Conservation (phyloP, 2,113 vertebrate genomes). For the Athene cunicularia region DNA sequence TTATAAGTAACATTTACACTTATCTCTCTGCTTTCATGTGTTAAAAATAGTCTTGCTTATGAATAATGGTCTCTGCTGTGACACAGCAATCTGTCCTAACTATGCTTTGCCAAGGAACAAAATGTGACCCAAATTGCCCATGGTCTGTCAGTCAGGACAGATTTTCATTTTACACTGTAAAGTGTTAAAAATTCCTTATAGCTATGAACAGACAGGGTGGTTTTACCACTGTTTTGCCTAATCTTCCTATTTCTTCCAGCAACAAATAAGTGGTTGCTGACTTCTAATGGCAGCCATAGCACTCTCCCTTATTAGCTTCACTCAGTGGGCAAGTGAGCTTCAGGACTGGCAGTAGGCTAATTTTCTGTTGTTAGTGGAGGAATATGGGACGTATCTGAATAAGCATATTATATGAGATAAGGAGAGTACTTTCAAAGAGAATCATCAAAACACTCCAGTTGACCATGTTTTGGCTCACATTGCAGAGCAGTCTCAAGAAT, state of each 20-base stretch:
- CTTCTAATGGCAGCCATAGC: background rate
- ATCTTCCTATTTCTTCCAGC: background rate
- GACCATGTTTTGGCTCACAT: background rate
- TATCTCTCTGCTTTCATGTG: background rate
- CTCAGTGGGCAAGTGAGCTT: background rate
- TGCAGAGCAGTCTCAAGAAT: background rate
- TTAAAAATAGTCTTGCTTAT: slow-evolving; percentile 43
- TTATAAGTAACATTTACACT: slow-evolving; percentile 1
- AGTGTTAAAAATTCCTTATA: background rate
- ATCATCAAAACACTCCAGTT: background rate
- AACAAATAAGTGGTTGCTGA: background rate
- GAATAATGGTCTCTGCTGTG: slow-evolving; percentile 49
- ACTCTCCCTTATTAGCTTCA: background rate
- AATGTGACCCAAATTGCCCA: slow-evolving; percentile 12
- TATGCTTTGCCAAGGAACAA: slow-evolving; percentile 40
- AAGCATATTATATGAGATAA: background rate
- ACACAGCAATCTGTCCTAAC: slow-evolving; percentile 48
- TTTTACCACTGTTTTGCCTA: background rate
- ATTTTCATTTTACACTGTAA: background rate
- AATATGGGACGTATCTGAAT: background rate
- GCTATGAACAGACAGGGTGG: background rate
- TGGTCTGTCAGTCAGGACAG: background rate
- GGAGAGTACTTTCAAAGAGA: background rate
- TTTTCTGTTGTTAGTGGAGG: background rate
- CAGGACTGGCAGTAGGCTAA: background rate